Evolutionary conservation across 2,888 invertebrate genomes (phyloP).

Genomic region (Xylota sylvarum): DNA sequence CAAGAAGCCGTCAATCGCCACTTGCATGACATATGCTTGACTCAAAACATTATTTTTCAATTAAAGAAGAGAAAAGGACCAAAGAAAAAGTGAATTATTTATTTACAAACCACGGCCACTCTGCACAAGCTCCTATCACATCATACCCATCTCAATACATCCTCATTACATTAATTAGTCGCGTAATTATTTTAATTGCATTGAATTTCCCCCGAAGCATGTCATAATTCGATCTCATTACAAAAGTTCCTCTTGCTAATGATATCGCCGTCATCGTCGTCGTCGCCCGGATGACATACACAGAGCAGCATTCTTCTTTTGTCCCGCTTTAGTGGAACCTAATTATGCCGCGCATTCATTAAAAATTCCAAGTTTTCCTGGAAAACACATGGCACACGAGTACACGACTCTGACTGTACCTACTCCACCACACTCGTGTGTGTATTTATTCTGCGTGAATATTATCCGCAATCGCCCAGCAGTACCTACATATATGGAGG

Average conservation of each 20-base stretch:
- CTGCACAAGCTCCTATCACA: slow-evolving; percentile 3
- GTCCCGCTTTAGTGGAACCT: slow-evolving; percentile 63
- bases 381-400: slow-evolving; percentile 64
- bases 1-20: not conserved
- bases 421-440: not conserved
- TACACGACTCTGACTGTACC: slow-evolving; percentile 6
- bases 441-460: slow-evolving; percentile 38
- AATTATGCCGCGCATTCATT: slow-evolving; percentile 75
- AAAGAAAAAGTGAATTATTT: not conserved
- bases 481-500: slow-evolving; percentile 11
- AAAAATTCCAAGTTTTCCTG: slow-evolving; percentile 66
- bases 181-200: slow-evolving; percentile 75
- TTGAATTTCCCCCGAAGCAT: slow-evolving; percentile 62
- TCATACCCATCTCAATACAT: slow-evolving; percentile 47
- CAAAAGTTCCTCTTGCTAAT: slow-evolving; percentile 62
- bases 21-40: not conserved
- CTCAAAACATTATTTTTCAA: slow-evolving; percentile 18
- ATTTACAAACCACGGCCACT: not conserved
- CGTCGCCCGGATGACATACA: slow-evolving; percentile 60
- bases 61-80: not conserved
- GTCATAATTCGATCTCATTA: slow-evolving; percentile 75
- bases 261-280: slow-evolving; percentile 55
- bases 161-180: slow-evolving; percentile 73
- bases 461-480: slow-evolving; percentile 35
- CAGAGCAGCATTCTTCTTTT: slow-evolving; percentile 64